Base-by-base conservation (phyloP, 2,113 vertebrate species). In the Rhipidura dahli region DNA sequence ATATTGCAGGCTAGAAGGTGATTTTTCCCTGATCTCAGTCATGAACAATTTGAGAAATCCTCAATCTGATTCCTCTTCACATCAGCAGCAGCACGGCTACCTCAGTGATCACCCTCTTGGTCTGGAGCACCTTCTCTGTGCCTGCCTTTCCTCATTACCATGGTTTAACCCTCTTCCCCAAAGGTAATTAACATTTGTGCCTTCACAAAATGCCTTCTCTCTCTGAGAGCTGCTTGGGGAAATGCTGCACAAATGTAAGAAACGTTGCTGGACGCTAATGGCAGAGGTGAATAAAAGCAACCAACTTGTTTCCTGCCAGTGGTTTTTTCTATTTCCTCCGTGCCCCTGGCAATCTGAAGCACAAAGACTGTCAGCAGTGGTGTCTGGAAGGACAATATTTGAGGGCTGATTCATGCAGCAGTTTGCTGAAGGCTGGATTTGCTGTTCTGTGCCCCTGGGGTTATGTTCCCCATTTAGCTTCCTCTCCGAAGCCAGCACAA, bases 381-480 rank as follows among this genome's bases (percentile, higher is more conserved):
- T 44, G 35, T 63, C 94, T 91, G 13, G 72, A 90, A 88, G 51
- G 90, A 91, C 85, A 83, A 69, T 63, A 77, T 86, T 83, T 93
- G 79, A 88, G 79, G 84, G 75, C 82, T 86, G 93, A 88, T 85
- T 88, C 90, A 93, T 60, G 68, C 15, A 3, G 59, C 33, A 50
- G 50, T 77, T 89, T 5, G 13, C 84, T 90, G 65, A 87, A 61
- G 94, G 87, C 66, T 95, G 93, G 68, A 77, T 92, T 94, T 94
- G 76, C 75, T 70, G 35, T 51, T 94, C 79, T 90, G 79, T 87
- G 79, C 82, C 79, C 82, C 72, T 68, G 87, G 87, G 91, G 89
- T 94, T 92, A 40, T 6, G 39, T 85, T 95, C 94, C 71, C 90
- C 82, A 27, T 90, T 94, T 63, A 83, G 79, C 56, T 88, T 85